phyloP scores from a whole-genome alignment of 2,888 invertebrate species.

The Drosophila tanythrix region DNA sequence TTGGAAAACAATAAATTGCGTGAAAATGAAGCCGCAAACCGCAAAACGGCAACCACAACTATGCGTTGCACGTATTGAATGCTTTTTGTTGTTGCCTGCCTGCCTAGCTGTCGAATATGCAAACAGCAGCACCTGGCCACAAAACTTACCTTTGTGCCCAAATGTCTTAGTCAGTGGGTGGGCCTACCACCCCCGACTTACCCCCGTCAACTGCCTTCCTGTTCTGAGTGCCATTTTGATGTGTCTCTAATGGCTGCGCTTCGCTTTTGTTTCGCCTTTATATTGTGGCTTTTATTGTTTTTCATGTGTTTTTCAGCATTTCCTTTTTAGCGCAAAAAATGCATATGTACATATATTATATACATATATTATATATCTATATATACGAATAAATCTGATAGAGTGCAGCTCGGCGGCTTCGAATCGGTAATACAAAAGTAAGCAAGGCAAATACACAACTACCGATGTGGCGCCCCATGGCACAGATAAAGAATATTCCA shows the following conservation, averaged over 20 bases:
- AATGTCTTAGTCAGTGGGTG: neutral
- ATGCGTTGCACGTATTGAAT: slow-evolving; percentile 66
- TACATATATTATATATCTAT: slow-evolving; percentile 5
- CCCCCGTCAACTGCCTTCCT: neutral
- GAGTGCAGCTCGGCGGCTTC: slow-evolving; percentile 29
- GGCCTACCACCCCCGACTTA: neutral
- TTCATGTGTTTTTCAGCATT: slow-evolving; percentile 55
- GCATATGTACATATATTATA: slow-evolving; percentile 15
- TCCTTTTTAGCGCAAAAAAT: slow-evolving; percentile 13
- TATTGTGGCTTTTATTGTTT: slow-evolving; percentile 64
- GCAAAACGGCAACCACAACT: slow-evolving; percentile 41
- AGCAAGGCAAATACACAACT: slow-evolving; percentile 26
- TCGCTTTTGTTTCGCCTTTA: slow-evolving; percentile 70
- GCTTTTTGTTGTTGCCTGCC: slow-evolving; percentile 7
- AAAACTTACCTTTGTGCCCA: neutral
- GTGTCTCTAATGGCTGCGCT: slow-evolving; percentile 74
- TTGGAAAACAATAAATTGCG: slow-evolving; percentile 63
- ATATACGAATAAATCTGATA: slow-evolving; percentile 11
- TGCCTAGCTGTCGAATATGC: slow-evolving; percentile 28
- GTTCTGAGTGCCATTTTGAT: slow-evolving; percentile 75
- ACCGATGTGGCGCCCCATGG: slow-evolving; percentile 32
- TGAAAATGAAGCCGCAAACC: slow-evolving; percentile 61
- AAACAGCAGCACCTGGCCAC: slow-evolving; percentile 1
- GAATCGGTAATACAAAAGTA: slow-evolving; percentile 28
- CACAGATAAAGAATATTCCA: slow-evolving; percentile 26